These are phyloP conservation scores for Pseudocheirus occidentalis DNA, from an alignment of 2,797 vertebrate species.

Conservation along the genomic window DNA sequence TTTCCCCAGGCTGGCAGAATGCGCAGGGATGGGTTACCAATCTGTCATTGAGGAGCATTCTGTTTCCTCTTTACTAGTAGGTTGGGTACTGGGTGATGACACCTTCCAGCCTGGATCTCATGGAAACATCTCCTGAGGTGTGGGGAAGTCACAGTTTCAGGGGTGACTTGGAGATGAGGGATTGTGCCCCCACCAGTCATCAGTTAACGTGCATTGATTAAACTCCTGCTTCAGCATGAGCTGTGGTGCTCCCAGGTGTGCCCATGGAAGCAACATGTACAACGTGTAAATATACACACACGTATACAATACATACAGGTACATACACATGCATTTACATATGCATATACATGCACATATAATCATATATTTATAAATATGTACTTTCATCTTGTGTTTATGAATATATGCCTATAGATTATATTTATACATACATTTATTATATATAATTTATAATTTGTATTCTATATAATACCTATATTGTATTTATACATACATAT, in stretches of 20 bases:
- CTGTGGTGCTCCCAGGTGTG: background rate
- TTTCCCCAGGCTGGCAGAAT: background rate
- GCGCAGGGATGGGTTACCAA: background rate
- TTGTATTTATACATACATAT: no score
- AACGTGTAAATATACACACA: background rate
- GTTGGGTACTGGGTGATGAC: background rate
- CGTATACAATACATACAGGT: background rate
- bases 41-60: background rate
- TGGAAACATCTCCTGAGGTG: background rate
- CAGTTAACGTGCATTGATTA: background rate
- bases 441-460: no score
- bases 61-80: background rate
- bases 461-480: no score
- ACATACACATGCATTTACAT: background rate
- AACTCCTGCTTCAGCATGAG: background rate
- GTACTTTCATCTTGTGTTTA: no score
- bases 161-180: background rate
- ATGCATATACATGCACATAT: no score
- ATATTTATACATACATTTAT: no score
- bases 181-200: background rate
- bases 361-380: no score
- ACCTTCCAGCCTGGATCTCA: background rate
- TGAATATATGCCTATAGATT: no score
- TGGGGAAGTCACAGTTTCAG: background rate
- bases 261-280: background rate